phyloP scores from a whole-genome alignment of 1,140 invertebrate species.

The Potamilus streckersoni region DNA sequence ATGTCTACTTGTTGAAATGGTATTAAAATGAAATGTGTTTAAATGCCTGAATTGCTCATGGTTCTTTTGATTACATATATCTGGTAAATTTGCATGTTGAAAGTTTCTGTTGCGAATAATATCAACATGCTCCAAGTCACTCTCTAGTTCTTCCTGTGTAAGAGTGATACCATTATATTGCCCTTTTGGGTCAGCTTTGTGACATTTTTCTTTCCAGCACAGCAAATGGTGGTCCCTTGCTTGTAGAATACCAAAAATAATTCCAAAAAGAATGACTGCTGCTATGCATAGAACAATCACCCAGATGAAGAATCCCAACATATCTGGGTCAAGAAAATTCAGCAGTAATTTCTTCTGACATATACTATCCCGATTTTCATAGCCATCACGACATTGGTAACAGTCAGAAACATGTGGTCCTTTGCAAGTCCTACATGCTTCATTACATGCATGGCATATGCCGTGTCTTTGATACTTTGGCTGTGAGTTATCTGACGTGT shows the following conservation, averaged over 20 bases:
- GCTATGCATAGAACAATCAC: slow-evolving; percentile 58
- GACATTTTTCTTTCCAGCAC: slow-evolving; percentile 55
- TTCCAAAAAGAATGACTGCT: slow-evolving; percentile 52
- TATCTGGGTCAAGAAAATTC: slow-evolving; percentile 57
- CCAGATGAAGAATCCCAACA: slow-evolving; percentile 59
- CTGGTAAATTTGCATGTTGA: slow-evolving; percentile 26
- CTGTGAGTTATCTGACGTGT: slow-evolving; percentile 26
- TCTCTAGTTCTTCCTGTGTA: slow-evolving; percentile 34
- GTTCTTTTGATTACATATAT: neutral
- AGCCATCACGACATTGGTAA: slow-evolving; percentile 55
- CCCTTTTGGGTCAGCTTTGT: slow-evolving; percentile 47
- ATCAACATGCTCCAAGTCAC: slow-evolving; percentile 37
- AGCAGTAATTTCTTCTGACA: slow-evolving; percentile 56
- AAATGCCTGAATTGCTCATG: too few species aligned
- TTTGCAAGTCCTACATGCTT: slow-evolving; percentile 57
- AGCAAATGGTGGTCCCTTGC: slow-evolving; percentile 47
- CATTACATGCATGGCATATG: slow-evolving; percentile 51
- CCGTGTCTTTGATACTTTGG: slow-evolving; percentile 44
- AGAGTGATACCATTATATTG: slow-evolving; percentile 50
- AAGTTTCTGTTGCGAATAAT: slow-evolving; percentile 29
- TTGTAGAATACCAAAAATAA: slow-evolving; percentile 54
- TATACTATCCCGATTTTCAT: slow-evolving; percentile 40
- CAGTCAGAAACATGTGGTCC: slow-evolving; percentile 49
- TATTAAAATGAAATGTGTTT: too few species aligned
- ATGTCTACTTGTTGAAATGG: too few species aligned